A percentile compares a stretch with the other conserved stretches of the same genome.
phyloP scores from a whole-genome alignment of 1,140 invertebrate genomes.

The Danaus melanippus region DNA sequence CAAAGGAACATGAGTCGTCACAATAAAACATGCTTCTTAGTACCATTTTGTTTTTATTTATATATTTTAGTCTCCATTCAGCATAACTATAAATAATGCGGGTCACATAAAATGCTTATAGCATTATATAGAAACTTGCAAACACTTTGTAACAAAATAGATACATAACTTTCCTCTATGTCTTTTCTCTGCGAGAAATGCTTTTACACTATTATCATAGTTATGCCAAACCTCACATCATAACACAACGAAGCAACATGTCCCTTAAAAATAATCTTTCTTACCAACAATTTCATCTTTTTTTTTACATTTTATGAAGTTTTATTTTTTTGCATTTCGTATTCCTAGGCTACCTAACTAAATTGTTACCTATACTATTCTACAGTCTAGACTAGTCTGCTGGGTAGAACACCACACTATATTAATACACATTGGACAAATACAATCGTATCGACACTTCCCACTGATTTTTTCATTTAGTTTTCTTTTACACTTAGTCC shows the following conservation, averaged over 20 bases:
- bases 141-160: conserved; percentile 74
- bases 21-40: conserved; percentile 73
- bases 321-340: conserved; percentile 68
- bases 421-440: conserved; percentile 73
- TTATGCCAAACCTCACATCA: conserved; percentile 70
- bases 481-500: conserved; percentile 69
- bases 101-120: conserved; percentile 73
- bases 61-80: conserved; percentile 71
- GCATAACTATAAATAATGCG: conserved; percentile 73
- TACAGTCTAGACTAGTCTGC: conserved; percentile 72
- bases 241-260: conserved; percentile 73
- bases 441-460: conserved; percentile 67
- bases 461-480: conserved; percentile 60
- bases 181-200: conserved; percentile 67
- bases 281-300: conserved; percentile 73
- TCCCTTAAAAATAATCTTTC: conserved; percentile 73
- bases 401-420: conserved; percentile 72
- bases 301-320: conserved; percentile 71
- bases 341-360: conserved; percentile 70
- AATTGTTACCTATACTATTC: conserved; percentile 67
- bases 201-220: conserved; percentile 69
- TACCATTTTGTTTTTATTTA: conserved; percentile 72
- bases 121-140: conserved; percentile 73
- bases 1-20: conserved; percentile 73
- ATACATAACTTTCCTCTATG: conserved; percentile 70